Evolutionary conservation across 2,113 vertebrate species (phyloP), one percentile per base, ranked within the genome.

Genomic region (Callospermophilus lateralis): DNA sequence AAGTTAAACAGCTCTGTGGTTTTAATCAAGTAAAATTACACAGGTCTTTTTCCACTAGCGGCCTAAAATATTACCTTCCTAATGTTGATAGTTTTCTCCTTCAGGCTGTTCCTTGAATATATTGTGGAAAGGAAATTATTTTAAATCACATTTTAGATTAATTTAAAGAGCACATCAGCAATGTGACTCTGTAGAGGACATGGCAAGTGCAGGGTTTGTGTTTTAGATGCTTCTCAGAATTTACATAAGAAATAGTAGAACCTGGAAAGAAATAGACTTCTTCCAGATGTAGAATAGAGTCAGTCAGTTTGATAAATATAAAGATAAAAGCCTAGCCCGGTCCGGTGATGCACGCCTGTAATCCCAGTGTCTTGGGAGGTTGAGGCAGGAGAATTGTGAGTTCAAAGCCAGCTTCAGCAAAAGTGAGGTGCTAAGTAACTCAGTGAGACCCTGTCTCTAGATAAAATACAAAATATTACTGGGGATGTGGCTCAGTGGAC

Each of bases 301-400:
- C 95, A 96, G 65, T 78, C 84, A 92, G 34, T 90, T 95, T 77
- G 97, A 95, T 98, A 97, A 98, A 96, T 97, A 89, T 1, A 87
- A 97, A 97, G 94, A 95, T 51, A 51, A 51, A 51, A 51, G 12
- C 48, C 12, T 51, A 11, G 10, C 48, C 12, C 0, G 48, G 48
- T 51, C 11, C 12, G 12, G 48, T 51, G 48, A 11, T 51, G 48
- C 48, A 51, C 48, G 48, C 48, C 48, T 51, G 12, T 51, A 51
- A 51, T 51, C 48, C 48, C 48, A 51, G 48, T 51, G 48, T 11
- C 12, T 51, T 51, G 48, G 48, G 48, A 51, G 12, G 12, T 51
- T 51, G 48, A 51, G 48, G 12, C 12, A 51, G 48, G 48, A 51
- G 48, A 13, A 51, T 51, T 51, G 48, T 51, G 48, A 51, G 48